phyloP scores from a whole-genome alignment of 2,113 vertebrate genomes.

The Marmota flaviventris region DNA sequence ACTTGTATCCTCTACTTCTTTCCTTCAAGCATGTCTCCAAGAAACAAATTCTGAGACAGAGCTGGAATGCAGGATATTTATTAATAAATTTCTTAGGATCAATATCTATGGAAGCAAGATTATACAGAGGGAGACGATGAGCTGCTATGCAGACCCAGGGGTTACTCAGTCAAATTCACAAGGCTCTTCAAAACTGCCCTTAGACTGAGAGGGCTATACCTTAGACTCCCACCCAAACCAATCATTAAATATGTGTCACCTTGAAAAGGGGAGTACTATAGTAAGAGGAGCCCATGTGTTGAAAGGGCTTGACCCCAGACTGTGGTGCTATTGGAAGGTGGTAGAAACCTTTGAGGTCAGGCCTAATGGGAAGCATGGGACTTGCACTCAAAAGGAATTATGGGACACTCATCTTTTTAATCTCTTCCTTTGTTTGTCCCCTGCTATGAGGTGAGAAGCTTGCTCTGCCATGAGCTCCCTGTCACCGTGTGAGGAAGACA shows the following conservation, averaged over 20 bases:
- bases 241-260: neutral
- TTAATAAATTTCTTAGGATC: neutral
- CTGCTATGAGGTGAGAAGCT: no score
- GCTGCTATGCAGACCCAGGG: neutral
- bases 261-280: neutral
- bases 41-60: slow-evolving; percentile 25
- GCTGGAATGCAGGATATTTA: neutral
- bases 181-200: neutral
- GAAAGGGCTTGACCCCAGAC: neutral
- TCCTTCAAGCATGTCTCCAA: neutral
- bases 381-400: neutral
- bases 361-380: neutral
- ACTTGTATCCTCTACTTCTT: neutral
- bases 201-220: neutral
- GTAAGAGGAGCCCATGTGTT: neutral
- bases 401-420: neutral
- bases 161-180: neutral
- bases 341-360: neutral
- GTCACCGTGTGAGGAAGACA: neutral
- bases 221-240: neutral
- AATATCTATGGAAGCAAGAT: neutral
- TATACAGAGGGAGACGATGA: neutral
- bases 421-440: neutral
- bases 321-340: neutral
- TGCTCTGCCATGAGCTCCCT: neutral